These are phyloP conservation scores for Leptodactylus fuscus DNA, from an alignment of 2,113 vertebrate genomes.

Conservation along the genomic window DNA sequence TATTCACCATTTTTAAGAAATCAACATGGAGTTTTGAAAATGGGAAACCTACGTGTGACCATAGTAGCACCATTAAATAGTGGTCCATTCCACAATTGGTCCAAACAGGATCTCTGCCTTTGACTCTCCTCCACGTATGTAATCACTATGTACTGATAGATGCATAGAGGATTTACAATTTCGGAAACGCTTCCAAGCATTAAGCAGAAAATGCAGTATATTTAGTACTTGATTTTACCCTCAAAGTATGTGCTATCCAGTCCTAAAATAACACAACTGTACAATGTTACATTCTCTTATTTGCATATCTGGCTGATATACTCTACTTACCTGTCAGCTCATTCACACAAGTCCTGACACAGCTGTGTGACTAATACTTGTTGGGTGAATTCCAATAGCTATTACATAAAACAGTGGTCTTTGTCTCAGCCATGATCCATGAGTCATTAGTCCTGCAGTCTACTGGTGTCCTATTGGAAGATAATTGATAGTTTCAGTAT, in stretches of 20 bases:
- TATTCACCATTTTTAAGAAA: neutral
- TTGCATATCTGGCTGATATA: conserved; percentile 34
- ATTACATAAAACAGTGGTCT: conserved; percentile 55
- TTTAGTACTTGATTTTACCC: conserved; percentile 9
- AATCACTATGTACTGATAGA: neutral
- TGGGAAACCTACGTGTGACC: neutral
- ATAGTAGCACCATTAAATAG: neutral
- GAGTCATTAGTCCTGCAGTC: conserved; percentile 49
- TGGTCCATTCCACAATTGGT: neutral
- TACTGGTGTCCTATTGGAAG: conserved; percentile 41
- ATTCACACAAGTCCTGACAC: conserved; percentile 15
- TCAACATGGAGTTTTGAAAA: neutral
- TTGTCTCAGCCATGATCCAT: conserved; percentile 49
- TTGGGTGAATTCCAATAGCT: conserved; percentile 46
- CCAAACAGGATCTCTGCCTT: neutral
- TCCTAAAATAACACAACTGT: conserved; percentile 18
- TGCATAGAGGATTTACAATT: neutral
- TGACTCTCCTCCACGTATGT: neutral
- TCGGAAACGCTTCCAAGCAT: neutral
- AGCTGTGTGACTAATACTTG: conserved; percentile 40
- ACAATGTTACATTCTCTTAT: conserved; percentile 14
- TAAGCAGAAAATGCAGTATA: neutral
- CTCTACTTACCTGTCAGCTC: conserved; percentile 41
- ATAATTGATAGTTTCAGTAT: conserved; percentile 41
- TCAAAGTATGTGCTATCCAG: neutral